Percentiles rank a stretch among this genome's conserved stretches.
phyloP scores from a whole-genome alignment of 2,113 vertebrate genomes.

The Antidorcas marsupialis region DNA sequence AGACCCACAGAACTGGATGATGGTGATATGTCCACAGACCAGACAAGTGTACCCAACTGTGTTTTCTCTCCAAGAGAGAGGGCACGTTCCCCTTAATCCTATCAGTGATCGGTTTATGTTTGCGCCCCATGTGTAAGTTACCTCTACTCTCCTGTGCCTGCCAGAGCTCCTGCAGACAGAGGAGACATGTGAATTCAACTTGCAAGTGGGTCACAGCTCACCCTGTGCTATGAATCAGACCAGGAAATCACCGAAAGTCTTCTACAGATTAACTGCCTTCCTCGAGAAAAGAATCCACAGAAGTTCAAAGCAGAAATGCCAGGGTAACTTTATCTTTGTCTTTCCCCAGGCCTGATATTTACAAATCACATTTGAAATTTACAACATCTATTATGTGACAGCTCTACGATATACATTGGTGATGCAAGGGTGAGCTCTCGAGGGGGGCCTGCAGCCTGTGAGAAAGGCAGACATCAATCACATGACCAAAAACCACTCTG shows the following conservation, averaged over 20 bases:
- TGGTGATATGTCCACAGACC: neutral
- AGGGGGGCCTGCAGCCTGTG: neutral
- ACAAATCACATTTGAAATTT: neutral
- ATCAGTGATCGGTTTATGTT: neutral
- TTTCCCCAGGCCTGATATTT: neutral
- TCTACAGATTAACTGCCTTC: constrained; percentile 19
- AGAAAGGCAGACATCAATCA: neutral
- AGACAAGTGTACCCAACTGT: neutral
- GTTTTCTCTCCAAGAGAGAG: neutral
- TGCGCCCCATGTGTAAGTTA: neutral
- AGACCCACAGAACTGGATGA: neutral
- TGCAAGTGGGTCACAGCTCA: neutral
- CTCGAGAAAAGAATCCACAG: neutral
- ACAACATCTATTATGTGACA: neutral
- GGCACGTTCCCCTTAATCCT: neutral
- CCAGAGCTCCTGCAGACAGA: neutral
- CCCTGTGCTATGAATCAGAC: neutral
- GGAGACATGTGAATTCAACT: constrained; percentile 5
- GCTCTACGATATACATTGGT: accelerated
- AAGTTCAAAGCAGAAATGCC: constrained; percentile 5
- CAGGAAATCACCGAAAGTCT: constrained; percentile 3
- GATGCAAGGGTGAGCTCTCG: accelerated
- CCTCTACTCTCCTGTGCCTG: neutral
- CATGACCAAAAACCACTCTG: neutral
- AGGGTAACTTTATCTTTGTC: neutral